Evolutionary conservation across 2,113 vertebrate genomes (phyloP).

Genomic region (Deroptyus accipitrinus): DNA sequence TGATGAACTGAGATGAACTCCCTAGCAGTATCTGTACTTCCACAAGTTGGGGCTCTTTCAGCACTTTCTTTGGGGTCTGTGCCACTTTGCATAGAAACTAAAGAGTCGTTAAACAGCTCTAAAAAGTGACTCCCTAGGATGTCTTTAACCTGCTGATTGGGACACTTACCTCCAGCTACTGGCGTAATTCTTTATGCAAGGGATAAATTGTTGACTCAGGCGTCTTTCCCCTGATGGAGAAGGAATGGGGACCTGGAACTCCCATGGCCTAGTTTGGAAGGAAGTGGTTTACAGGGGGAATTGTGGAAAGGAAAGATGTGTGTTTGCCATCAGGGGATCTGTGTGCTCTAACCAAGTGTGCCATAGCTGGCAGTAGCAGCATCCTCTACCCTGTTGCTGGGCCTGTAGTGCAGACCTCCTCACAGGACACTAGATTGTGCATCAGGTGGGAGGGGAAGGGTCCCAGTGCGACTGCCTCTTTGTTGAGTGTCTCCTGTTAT

Average conservation of each 20-base stretch:
- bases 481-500: neutral
- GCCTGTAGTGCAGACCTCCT: rapidly evolving
- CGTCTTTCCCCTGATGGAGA: neutral
- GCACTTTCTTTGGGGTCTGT: neutral
- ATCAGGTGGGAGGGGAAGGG: neutral
- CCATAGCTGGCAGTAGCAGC: neutral
- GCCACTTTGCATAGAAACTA: neutral
- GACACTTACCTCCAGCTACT: neutral
- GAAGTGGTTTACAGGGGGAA: neutral
- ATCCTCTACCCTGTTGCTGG: neutral
- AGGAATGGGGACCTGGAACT: neutral
- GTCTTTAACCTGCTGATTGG: neutral
- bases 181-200: neutral
- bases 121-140: neutral
- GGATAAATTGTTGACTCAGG: neutral
- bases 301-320: neutral
- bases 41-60: rapidly evolving
- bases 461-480: neutral
- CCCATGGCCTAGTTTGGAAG: neutral
- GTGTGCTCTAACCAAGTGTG: rapidly evolving
- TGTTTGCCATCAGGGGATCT: rapidly evolving
- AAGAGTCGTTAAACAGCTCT: neutral
- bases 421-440: rapidly evolving
- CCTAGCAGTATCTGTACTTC: neutral
- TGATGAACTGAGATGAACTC: neutral